Evolutionary conservation across 37 sponge, comb jelly and placozoan genomes (phyloP).

Genomic region (Ianthella basta): DNA sequence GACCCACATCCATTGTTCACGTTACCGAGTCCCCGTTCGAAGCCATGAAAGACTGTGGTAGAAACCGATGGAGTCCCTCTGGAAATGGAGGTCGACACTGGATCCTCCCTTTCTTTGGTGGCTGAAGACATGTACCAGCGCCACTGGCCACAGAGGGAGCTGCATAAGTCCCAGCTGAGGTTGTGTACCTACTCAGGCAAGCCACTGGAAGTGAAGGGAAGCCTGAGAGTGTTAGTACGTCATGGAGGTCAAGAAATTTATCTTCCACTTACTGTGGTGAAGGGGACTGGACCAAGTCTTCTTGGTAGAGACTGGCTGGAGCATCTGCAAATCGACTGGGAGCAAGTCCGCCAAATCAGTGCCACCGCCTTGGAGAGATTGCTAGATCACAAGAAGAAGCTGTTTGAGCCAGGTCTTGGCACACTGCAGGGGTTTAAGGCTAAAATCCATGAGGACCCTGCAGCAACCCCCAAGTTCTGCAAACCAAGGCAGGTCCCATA

Average conservation of each 20-base stretch:
- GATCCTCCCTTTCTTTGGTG: not conserved
- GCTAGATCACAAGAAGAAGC: not conserved
- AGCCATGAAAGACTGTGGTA: not conserved
- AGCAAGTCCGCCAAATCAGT: not conserved
- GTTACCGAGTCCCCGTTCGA: no score
- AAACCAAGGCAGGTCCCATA: not conserved
- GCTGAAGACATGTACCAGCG: not conserved
- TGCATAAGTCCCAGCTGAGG: not conserved
- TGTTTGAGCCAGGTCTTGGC: constrained; percentile 33
- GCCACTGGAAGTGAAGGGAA: not conserved
- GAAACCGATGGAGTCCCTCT: not conserved
- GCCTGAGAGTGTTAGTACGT: not conserved
- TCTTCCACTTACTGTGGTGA: not conserved
- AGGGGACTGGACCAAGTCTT: not conserved
- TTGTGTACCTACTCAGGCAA: not conserved
- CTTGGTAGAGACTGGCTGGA: constrained; percentile 24
- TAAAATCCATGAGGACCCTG: not conserved
- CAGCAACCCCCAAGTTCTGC: constrained; percentile 1
- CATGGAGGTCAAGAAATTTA: not conserved
- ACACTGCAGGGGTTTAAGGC: not conserved
- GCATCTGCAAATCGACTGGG: not conserved
- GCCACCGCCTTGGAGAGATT: not conserved
- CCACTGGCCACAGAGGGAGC: not conserved
- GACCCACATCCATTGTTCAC: no score
- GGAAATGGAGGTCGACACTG: constrained; percentile 12